Percentiles rank a stretch among this genome's conserved stretches.
Evolutionary conservation across 1,140 invertebrate genomes (phyloP).

Genomic region (Cotesia vestalis): DNA sequence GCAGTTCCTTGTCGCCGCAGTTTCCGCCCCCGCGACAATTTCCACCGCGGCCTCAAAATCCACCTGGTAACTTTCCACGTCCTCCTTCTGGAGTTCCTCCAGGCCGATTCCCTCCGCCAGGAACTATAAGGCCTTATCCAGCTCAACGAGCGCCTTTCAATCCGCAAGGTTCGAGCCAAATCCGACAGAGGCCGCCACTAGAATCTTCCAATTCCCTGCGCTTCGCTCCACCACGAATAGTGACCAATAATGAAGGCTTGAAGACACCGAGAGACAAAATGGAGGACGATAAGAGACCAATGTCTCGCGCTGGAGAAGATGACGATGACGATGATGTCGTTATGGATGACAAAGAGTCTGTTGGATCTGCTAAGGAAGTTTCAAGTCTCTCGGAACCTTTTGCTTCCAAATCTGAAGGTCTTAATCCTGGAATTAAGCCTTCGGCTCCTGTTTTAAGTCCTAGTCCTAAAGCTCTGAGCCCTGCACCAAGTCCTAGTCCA

Average conservation of each 20-base stretch:
- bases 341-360: constrained; percentile 41
- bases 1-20: constrained; percentile 48
- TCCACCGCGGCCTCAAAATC: constrained; percentile 30
- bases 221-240: background rate
- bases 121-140: constrained; percentile 17
- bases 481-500: background rate
- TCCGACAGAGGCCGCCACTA: constrained; percentile 23
- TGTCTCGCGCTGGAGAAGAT: constrained; percentile 24
- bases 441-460: background rate
- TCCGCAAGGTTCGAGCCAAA: constrained; percentile 34
- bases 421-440: background rate
- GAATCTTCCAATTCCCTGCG: constrained; percentile 18
- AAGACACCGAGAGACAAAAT: constrained; percentile 7
- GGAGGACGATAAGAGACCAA: constrained; percentile 18
- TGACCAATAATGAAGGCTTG: background rate
- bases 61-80: constrained; percentile 32
- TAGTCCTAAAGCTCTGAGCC: background rate
- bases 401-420: background rate
- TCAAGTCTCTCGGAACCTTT: background rate
- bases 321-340: constrained; percentile 51
- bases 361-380: background rate
- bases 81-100: constrained; percentile 22
- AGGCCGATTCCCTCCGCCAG: constrained; percentile 17
- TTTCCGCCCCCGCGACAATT: constrained; percentile 39
- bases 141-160: constrained; percentile 35